Base-by-base conservation (phyloP, 2,113 vertebrate species). In the Petrocephalus zakoni region DNA sequence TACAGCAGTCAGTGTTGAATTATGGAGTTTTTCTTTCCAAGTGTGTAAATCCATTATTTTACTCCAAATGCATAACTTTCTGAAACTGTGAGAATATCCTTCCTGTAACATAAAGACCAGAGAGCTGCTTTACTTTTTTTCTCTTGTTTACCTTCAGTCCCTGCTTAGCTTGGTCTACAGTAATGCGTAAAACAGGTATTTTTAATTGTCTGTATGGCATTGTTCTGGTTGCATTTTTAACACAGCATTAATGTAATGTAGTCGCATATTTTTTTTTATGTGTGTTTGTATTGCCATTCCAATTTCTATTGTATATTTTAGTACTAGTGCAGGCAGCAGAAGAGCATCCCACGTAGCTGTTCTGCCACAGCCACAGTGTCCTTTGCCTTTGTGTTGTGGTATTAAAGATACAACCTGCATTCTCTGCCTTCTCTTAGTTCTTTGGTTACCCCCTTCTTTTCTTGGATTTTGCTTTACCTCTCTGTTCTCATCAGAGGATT, bases 351-450 rank as follows among this genome's bases (percentile, higher is more conserved):
- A 90, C 90, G 81, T 91, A 88, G 49, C 55, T 90, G 86, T 93
- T 92, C 87, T 94, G 88, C 88, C 91, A 93, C 93, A 91, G 92
- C 94, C 93, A 89, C 92, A 93, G 86, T 92, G 91, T 93, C 90
- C 90, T 90, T 91, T 92, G 91, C 90, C 92, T 94, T 92, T 90
- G 89, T 93, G 93, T 94, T 94, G 89, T 92, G 91, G 91, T 93
- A 95, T 93, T 95, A 95, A 95, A 96, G 90, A 93, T 90, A 87
- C 52, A 85, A 90, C 88, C 88, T 87, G 72, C 51, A 87, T 87
- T 87, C 88, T 55, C 37, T 25, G 19, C 22, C 10, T 88, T 83
- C n/a, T n/a, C n/a, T n/a, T n/a, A n/a, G 78, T 87, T 87, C 64
- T 21, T 17, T 6, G 72, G 72, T 19, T 42, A 78, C 21, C 21